A percentile compares a stretch with the other conserved stretches of the same genome.
These are phyloP conservation scores for Aspiorhynchus laticeps DNA, from an alignment of 2,113 vertebrate species.

Conservation along the genomic window DNA sequence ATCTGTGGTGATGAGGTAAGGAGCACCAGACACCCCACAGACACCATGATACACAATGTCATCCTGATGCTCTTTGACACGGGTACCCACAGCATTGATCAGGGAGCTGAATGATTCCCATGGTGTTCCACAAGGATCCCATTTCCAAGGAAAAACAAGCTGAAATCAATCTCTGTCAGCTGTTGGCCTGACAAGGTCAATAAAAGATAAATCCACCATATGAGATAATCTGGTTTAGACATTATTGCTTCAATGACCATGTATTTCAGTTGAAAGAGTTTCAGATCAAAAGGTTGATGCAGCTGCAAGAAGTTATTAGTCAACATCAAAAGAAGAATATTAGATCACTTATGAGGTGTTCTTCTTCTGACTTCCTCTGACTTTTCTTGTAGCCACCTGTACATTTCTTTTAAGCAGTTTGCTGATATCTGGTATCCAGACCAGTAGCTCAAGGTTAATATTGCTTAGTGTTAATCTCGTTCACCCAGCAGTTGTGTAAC, in stretches of 20 bases:
- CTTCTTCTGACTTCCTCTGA: neutral
- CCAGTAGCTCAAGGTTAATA: neutral
- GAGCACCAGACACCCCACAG: constrained; percentile 47
- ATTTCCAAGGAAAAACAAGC: constrained; percentile 57
- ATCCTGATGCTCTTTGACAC: constrained; percentile 57
- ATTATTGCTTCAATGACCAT: constrained; percentile 30
- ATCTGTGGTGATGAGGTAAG: constrained; percentile 7
- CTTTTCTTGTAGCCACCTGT: neutral
- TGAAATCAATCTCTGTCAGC: constrained; percentile 62
- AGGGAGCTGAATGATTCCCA: constrained; percentile 44
- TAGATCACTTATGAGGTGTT: neutral
- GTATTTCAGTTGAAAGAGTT: neutral
- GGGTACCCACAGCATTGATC: constrained; percentile 55
- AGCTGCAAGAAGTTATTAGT: neutral
- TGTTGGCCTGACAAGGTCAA: constrained; percentile 57
- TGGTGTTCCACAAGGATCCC: constrained; percentile 46
- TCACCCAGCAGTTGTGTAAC: neutral
- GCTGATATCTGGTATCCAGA: neutral
- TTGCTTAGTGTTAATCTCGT: neutral
- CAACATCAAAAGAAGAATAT: neutral
- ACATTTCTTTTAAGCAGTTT: neutral
- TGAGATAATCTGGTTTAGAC: constrained; percentile 40
- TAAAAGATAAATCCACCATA: constrained; percentile 49
- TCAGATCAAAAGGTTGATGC: constrained; percentile 1
- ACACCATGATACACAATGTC: constrained; percentile 47